Evolutionary conservation across 2,113 vertebrate species (phyloP).

Genomic region (Scytalopus superciliaris): DNA sequence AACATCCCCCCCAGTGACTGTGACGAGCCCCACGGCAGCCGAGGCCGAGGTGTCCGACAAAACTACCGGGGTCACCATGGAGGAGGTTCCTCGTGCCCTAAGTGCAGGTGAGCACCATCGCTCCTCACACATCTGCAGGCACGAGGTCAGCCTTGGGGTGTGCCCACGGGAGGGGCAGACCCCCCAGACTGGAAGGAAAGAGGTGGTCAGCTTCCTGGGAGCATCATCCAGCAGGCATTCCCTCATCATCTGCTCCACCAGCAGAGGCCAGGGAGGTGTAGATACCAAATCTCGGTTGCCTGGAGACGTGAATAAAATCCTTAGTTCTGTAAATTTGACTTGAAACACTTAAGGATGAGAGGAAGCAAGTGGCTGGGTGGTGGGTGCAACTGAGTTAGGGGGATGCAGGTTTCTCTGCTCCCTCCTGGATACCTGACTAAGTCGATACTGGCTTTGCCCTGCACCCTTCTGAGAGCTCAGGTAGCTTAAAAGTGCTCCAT

Average conservation of each 20-base stretch:
- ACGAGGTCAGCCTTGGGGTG: fast-evolving
- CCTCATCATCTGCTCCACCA: neutral
- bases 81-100: constrained; percentile 56
- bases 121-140: neutral
- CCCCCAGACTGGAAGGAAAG: fast-evolving
- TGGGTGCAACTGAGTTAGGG: neutral
- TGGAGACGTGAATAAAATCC: neutral
- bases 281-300: neutral
- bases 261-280: fast-evolving
- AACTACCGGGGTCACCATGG: constrained; percentile 51
- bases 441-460: neutral
- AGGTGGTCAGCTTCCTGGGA: neutral
- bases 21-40: neutral
- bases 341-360: neutral
- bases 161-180: neutral
- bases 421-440: neutral
- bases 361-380: neutral
- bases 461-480: neutral
- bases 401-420: neutral
- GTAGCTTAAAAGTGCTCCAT: neutral
- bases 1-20: neutral
- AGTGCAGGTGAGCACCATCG: constrained; percentile 64
- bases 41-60: neutral
- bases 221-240: neutral
- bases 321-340: neutral